Evolutionary conservation across 2,888 invertebrate species (phyloP).

Genomic region (Amphipoea oculea): DNA sequence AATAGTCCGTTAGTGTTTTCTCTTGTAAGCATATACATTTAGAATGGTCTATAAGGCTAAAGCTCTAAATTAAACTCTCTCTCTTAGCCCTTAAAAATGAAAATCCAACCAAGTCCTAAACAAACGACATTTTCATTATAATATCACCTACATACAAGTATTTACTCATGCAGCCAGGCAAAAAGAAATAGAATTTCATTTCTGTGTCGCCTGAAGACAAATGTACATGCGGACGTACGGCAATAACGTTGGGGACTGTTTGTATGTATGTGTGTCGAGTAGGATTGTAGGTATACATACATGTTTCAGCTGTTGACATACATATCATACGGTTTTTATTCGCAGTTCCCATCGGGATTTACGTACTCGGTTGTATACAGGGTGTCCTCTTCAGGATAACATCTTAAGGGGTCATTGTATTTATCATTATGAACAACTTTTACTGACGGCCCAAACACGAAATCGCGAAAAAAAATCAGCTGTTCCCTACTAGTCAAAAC

Average conservation of each 20-base stretch:
- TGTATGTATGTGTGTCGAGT: conserved; percentile 1
- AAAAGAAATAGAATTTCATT: conserved; percentile 56
- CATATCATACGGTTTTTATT: conserved; percentile 25
- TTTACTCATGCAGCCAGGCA: conserved; percentile 40
- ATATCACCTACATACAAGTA: conserved; percentile 33
- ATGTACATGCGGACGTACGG: conserved; percentile 34
- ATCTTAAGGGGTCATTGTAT: too few species aligned
- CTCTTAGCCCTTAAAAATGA: neutral
- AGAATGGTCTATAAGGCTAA: neutral
- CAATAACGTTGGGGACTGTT: conserved; percentile 44
- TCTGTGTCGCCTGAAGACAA: conserved; percentile 46
- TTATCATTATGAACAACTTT: too few species aligned
- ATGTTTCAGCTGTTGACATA: conserved; percentile 24
- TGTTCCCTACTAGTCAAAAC: too few species aligned
- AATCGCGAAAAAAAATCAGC: too few species aligned
- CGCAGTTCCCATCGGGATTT: too few species aligned
- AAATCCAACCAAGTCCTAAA: neutral
- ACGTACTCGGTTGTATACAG: too few species aligned
- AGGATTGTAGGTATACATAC: conserved; percentile 1
- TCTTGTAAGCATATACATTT: neutral
- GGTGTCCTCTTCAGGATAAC: too few species aligned
- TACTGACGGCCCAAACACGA: too few species aligned
- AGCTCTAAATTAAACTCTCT: too few species aligned
- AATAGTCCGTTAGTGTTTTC: neutral
- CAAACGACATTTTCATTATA: conserved; percentile 7